Evolutionary conservation across 2,797 vertebrate genomes (phyloP).

Genomic region (Cuniculus paca): DNA sequence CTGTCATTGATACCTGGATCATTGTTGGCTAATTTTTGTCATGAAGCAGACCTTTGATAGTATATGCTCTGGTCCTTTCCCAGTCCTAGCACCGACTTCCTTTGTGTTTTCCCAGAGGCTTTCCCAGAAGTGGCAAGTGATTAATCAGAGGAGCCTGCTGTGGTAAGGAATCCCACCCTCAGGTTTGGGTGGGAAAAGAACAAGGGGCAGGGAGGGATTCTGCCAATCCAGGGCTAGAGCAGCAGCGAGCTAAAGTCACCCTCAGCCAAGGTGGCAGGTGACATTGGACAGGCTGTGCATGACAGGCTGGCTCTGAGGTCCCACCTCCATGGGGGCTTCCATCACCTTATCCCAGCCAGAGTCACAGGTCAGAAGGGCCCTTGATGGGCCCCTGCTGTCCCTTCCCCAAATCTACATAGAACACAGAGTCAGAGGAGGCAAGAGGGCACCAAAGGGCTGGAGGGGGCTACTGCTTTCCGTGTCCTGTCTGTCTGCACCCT

Average conservation of each 20-base stretch:
- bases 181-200: background rate
- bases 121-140: constrained; percentile 95
- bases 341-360: background rate
- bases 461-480: background rate
- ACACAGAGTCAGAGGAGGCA: background rate
- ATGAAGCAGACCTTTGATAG: background rate
- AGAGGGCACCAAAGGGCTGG: background rate
- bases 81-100: background rate
- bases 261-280: background rate
- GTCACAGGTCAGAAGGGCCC: background rate
- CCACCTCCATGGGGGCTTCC: background rate
- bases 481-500: background rate
- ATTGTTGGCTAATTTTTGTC: background rate
- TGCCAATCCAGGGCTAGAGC: background rate
- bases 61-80: background rate
- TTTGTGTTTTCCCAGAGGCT: constrained; percentile 92
- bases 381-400: background rate
- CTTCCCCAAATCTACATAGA: background rate
- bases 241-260: background rate
- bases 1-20: background rate
- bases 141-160: constrained; percentile 93
- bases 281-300: background rate
- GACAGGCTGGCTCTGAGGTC: background rate
- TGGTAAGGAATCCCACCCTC: constrained; percentile 89
- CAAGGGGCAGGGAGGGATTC: background rate